These are phyloP conservation scores for Leptopilina boulardi DNA, from an alignment of 1,140 invertebrate genomes.

Conservation along the genomic window DNA sequence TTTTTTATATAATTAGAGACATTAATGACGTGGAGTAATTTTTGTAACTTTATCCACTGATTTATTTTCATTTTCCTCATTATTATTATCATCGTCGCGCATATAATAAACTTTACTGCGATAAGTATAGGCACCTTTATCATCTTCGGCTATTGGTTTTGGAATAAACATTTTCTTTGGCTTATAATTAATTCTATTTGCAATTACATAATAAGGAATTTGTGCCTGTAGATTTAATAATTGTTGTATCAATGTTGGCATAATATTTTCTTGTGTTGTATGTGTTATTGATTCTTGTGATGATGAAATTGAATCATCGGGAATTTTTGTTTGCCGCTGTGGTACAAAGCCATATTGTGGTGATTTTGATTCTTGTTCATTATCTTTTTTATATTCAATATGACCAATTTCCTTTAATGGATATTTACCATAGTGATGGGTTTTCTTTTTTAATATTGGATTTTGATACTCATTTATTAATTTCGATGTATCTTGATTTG, in stretches of 20 bases:
- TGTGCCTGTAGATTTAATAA: slow-evolving; percentile 69
- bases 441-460: slow-evolving; percentile 18
- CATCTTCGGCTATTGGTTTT: slow-evolving; percentile 60
- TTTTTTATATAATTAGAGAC: background rate
- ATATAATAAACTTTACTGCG: slow-evolving; percentile 67
- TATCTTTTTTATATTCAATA: slow-evolving; percentile 55
- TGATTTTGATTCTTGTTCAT: slow-evolving; percentile 31
- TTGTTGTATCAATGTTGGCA: slow-evolving; percentile 67
- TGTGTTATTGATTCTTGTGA: background rate
- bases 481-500: too few relatives aligned
- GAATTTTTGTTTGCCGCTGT: background rate
- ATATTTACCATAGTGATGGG: slow-evolving; percentile 36
- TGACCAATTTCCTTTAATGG: slow-evolving; percentile 39
- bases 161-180: slow-evolving; percentile 68
- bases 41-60: slow-evolving; percentile 43
- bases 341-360: slow-evolving; percentile 42
- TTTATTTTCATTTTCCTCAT: slow-evolving; percentile 35
- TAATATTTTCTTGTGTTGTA: slow-evolving; percentile 45
- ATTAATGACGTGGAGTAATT: slow-evolving; percentile 42
- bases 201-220: slow-evolving; percentile 71
- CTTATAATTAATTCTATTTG: slow-evolving; percentile 67
- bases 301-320: background rate
- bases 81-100: slow-evolving; percentile 45
- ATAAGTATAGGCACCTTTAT: slow-evolving; percentile 61
- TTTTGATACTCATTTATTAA: background rate